phyloP scores from a whole-genome alignment of 2,888 invertebrate species.

The Pomacea canaliculata region DNA sequence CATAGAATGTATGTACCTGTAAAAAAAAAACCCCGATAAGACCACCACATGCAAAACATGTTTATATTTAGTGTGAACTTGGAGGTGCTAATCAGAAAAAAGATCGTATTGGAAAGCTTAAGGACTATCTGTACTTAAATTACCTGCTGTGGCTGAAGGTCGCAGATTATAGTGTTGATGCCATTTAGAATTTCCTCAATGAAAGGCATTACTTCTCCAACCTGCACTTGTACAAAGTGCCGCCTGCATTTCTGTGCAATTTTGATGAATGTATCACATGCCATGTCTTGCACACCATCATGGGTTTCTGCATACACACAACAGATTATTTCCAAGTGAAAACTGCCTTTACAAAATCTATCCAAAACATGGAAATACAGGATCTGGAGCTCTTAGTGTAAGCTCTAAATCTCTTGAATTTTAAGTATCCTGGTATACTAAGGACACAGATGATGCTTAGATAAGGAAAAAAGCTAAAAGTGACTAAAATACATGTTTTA shows the following conservation, averaged over 20 bases:
- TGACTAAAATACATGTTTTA: no score
- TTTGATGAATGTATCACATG: slow-evolving; percentile 99
- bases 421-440: no score
- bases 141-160: slow-evolving; percentile 97
- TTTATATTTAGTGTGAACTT: no score
- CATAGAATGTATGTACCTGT: slow-evolving; percentile 94
- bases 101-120: no score
- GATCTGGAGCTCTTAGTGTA: no score
- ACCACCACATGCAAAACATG: neutral
- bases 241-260: slow-evolving; percentile 97
- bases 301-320: slow-evolving; percentile 83
- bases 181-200: slow-evolving; percentile 97
- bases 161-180: slow-evolving; percentile 98
- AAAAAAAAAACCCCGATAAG: neutral
- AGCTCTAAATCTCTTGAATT: no score
- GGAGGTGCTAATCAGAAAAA: no score
- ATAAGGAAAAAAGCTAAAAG: no score
- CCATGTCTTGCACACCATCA: slow-evolving; percentile 99
- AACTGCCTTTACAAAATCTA: neutral
- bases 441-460: no score
- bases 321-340: neutral
- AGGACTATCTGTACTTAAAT: neutral
- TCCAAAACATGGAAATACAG: neutral
- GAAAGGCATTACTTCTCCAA: slow-evolving; percentile 96
- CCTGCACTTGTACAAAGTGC: slow-evolving; percentile 95